These are phyloP conservation scores for Drosophila ficusphila DNA, from an alignment of 1,140 invertebrate species.

Conservation along the genomic window DNA sequence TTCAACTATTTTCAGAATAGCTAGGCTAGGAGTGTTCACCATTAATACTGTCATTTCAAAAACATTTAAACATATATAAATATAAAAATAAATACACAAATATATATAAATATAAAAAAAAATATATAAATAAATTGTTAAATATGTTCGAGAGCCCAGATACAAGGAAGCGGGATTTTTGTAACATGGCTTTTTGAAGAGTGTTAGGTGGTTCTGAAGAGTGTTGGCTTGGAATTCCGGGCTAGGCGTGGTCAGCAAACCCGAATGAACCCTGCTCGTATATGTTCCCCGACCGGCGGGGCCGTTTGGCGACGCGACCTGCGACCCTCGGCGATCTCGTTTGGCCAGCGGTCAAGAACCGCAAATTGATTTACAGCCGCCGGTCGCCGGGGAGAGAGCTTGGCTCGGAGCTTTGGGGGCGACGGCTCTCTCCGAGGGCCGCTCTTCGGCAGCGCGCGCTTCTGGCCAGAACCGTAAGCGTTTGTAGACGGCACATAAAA, in stretches of 20 bases:
- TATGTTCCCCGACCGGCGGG: neutral
- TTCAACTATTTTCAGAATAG: no score
- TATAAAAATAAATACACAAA: no score
- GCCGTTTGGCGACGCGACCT: constrained; percentile 8
- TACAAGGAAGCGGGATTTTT: no score
- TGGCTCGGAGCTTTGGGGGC: constrained; percentile 1
- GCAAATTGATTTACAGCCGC: constrained; percentile 53
- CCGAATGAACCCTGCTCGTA: neutral
- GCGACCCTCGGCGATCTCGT: constrained; percentile 17
- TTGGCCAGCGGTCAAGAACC: constrained; percentile 53
- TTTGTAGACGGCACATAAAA: constrained; percentile 80
- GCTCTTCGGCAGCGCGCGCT: neutral
- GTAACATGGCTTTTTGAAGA: no score
- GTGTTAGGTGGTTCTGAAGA: no score
- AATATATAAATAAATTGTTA: no score
- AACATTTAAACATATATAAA: no score
- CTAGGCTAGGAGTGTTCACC: no score
- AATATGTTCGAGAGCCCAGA: no score
- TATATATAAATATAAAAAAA: no score
- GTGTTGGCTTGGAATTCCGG: neutral
- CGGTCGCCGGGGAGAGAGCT: constrained; percentile 4
- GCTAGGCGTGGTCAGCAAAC: neutral
- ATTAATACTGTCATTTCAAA: no score
- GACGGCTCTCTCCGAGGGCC: constrained; percentile 7
- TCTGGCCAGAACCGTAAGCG: constrained; percentile 31